Evolutionary conservation across 2,888 invertebrate genomes (phyloP), one percentile per base, ranked within the genome.

Genomic region (Taenaris catops): DNA sequence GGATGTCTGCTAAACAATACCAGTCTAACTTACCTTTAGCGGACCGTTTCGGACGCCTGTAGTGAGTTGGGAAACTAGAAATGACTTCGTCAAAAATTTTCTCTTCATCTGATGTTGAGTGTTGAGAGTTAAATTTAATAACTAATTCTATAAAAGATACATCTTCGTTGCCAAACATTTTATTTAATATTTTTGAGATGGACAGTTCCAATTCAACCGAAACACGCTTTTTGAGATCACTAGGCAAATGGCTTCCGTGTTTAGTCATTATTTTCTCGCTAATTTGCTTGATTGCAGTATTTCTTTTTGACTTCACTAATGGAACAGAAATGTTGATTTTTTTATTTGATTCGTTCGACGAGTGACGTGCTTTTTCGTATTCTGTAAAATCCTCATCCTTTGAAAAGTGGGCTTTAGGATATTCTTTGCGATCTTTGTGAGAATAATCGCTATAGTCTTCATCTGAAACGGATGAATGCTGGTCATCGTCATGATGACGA

Each of bases 101-200:
- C 43, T 62, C 60, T 38, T 75, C 70, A 1, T 69, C 69, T 7
- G 59, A 59, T 0, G 41, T 36, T 17, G 49, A 52, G 38, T 69
- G 65, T 40, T 55, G 70, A 4, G 72, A 59, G 31, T 74, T 66
- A 46, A 73, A 83, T 42, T 72, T 74, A 18, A 74, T 58, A 8
- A 79, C 58, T 14, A 75, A 63, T 44, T 81, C 80, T 17, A 79
- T 79, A 39, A 66, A 78, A 1, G 81, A 67, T 0, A 73, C 63
- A 12, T 83, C 80, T 10, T 52, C 44, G n/a, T 63, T 51, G 1
- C 65, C 69, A 38, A 75, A 81, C 66, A 79, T 72, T 1, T 72
- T 63, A 8, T 53, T 44, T 18, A 84, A 47, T 6, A 66, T 54
- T 7, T 56, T 53, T 1, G 43, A 38, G 1, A 80, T 17, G 0